A percentile compares a stretch with the other conserved stretches of the same genome.
These are phyloP conservation scores for Chloroceryle amazona DNA, from an alignment of 2,797 vertebrate genomes.

Conservation along the genomic window DNA sequence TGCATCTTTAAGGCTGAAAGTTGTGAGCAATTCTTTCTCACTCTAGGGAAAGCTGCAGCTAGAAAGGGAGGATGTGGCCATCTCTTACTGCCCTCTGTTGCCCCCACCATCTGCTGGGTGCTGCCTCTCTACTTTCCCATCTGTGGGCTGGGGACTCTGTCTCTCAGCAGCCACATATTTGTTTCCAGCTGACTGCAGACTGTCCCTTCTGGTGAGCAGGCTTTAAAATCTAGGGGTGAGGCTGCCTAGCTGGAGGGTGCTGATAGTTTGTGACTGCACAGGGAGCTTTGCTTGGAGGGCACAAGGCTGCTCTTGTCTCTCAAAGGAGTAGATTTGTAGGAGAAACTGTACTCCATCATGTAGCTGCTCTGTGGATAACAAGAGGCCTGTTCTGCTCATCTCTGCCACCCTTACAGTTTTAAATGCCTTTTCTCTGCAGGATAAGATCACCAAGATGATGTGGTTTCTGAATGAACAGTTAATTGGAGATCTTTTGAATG, in stretches of 20 bases:
- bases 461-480: background rate
- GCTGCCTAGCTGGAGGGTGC: background rate
- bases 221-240: background rate
- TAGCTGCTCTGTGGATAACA: background rate
- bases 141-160: background rate
- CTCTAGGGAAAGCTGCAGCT: background rate
- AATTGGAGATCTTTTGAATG: background rate
- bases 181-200: slow-evolving; percentile 35
- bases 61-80: background rate
- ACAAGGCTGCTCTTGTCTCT: background rate
- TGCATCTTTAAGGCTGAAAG: background rate
- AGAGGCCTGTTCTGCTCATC: background rate
- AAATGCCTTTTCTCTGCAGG: background rate
- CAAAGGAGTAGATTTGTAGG: background rate
- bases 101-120: slow-evolving; percentile 41
- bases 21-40: background rate
- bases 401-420: background rate
- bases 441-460: background rate
- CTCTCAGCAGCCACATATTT: background rate
- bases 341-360: background rate
- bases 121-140: slow-evolving; percentile 32
- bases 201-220: background rate
- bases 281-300: background rate
- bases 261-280: background rate
- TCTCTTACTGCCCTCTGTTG: background rate